Base-by-base conservation (phyloP, 1,140 invertebrate genomes). In the Calliopsis andreniformis region DNA sequence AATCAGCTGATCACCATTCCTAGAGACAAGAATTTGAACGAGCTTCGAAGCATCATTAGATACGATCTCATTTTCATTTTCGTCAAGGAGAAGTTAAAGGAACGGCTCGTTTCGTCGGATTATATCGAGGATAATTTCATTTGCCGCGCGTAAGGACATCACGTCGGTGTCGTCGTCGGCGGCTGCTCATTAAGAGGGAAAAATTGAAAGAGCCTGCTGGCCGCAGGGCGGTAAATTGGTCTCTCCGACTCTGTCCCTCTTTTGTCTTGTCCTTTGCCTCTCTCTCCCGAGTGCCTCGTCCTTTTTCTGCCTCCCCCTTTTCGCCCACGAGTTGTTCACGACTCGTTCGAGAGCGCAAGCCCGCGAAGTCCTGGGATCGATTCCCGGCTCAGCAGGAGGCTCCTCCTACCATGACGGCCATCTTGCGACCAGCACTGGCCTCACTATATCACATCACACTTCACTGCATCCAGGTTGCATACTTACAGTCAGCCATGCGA, bases 381-480 rank as follows among this genome's bases (percentile, higher is more conserved):
- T 92, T 90, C 89, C 84, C 81, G 84, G 86, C 89, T 83, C 88
- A 83, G 87, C 83, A 87, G 84, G 88, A 92, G 88, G 90, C 91
- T 92, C 91, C 91, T 92, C 91, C 91, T 89, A 92, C 89, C 86
- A 76, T 82, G 87, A 87, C 91, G 90, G 91, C 91, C 91, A 92
- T 92, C 91, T 92, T 92, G 90, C 87, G 86, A 89, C 77, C 88
- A 83, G 86, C 88, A 89, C 82, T 78, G 82, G 80, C 87, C 87
- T 87, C 86, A 86, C 88, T 91, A 90, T 91, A 92, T 91, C 87
- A 87, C 89, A 91, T 90, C 87, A 91, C 90, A 91, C 90, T 89
- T 90, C 85, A 87, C 81, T 87, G 84, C 84, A 88, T 87, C 83
- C 86, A 86, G 82, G 77, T 90, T 88, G 80, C 87, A 83, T 85